Base-by-base conservation (phyloP, 1,140 invertebrate species). In the Bactericera cockerelli region DNA sequence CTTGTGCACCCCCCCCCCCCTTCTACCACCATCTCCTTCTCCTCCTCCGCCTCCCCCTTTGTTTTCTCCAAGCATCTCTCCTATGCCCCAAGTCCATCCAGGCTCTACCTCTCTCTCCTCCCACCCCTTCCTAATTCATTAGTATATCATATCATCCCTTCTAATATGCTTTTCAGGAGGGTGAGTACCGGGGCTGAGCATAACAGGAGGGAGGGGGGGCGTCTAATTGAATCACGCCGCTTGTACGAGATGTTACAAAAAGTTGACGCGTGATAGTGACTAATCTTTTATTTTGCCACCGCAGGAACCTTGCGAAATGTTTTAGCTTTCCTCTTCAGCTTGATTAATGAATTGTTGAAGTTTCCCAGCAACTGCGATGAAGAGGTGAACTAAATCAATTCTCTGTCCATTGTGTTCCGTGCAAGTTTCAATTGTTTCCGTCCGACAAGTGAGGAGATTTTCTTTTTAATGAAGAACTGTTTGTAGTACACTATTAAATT, bases 221-320 rank as follows among this genome's bases (percentile, higher is more conserved):
- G n/a, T 49, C 42, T 49, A 49, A 49, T 49, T 49, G 42, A 49
- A 49, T 49, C 42, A 49, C 42, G 42, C 42, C 42, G n/a, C 42
- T 49, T 49, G 42, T 49, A 49, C 42, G 28, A 31, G 13, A 31
- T 31, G 28, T 31, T 31, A 31, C 28, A 31, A 49, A 49, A 49
- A 49, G 19, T 6, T 49, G 42, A 49, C 42, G 42, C 42, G 42
- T 49, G 22, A 49, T 49, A 49, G n/a, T 49, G 42, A 49, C 42
- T 49, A 49, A 49, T 49, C 42, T 49, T 49, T 49, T 49, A 49
- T 49, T 49, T 49, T 49, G 42, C 42, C 42, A 49, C 42, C 42
- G 19, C 42, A 49, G 28, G 6, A 49, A 49, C 42, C 42, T 49
- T 16, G 42, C 13, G 13, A 31, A 31, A 31, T 31, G 28, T 31